phyloP scores from a whole-genome alignment of 2,888 invertebrate species.

The Ormyrus rosae region DNA sequence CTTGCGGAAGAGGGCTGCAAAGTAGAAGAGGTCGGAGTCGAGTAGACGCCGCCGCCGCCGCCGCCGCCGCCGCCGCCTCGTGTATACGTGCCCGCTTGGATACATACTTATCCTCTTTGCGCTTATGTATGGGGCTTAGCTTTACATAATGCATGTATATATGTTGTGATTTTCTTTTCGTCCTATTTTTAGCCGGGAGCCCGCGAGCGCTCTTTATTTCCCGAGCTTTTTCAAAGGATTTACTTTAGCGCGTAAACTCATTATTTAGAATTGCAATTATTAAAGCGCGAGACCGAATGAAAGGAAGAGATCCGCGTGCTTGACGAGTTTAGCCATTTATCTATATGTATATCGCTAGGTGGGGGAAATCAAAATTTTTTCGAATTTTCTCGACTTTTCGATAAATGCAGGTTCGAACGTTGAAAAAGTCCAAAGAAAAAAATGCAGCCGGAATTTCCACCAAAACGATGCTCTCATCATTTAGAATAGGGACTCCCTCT shows the following conservation, averaged over 20 bases:
- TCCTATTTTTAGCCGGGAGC: background rate
- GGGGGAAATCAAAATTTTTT: too few species aligned
- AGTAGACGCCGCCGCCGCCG: conserved; percentile 1
- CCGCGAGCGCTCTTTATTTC: background rate
- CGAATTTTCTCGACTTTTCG: too few species aligned
- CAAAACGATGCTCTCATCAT: too few species aligned
- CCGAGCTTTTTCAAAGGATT: conserved; percentile 7
- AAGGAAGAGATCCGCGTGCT: background rate
- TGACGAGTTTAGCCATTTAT: conserved; percentile 18
- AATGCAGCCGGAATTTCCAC: too few species aligned
- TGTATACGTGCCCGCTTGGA: conserved; percentile 4
- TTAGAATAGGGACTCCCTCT: too few species aligned
- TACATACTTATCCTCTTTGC: conserved; percentile 44
- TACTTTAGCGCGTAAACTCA: conserved; percentile 42
- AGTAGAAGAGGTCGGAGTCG: conserved; percentile 17
- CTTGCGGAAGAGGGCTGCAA: conserved; percentile 24
- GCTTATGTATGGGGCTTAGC: conserved; percentile 31
- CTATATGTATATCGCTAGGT: too few species aligned
- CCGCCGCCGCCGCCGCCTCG: background rate
- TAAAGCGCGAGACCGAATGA: conserved; percentile 10
- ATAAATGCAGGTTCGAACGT: too few species aligned
- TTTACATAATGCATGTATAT: conserved; percentile 44
- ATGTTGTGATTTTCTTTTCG: conserved; percentile 48
- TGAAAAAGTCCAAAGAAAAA: too few species aligned
- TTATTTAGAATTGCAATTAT: conserved; percentile 44